A percentile compares a stretch with the other conserved stretches of the same genome.
Evolutionary conservation across 2,888 invertebrate genomes (phyloP).

Genomic region (Bombylius major): DNA sequence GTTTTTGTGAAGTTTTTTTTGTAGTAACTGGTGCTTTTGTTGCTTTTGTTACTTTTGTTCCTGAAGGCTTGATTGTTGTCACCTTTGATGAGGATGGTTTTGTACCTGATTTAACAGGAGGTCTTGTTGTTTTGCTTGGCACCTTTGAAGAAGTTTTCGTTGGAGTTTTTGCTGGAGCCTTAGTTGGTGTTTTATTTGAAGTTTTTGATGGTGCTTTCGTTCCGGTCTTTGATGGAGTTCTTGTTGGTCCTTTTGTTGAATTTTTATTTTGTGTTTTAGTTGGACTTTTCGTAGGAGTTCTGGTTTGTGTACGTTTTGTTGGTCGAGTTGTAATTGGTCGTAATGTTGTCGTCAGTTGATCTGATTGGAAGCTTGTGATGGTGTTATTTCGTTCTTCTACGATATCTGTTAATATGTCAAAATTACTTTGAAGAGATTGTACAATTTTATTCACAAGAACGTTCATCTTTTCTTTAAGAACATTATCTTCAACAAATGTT

Average conservation of each 20-base stretch:
- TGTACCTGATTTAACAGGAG: no score
- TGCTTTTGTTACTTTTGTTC: slow-evolving; percentile 23
- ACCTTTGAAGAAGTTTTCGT: slow-evolving; percentile 27
- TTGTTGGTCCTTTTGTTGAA: slow-evolving; percentile 12
- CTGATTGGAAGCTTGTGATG: slow-evolving; percentile 9
- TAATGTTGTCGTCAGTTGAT: slow-evolving; percentile 4
- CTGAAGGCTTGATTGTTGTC: slow-evolving; percentile 24
- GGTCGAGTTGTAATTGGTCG: slow-evolving; percentile 16
- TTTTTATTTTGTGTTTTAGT: slow-evolving; percentile 12
- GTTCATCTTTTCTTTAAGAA: slow-evolving; percentile 66
- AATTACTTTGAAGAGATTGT: slow-evolving; percentile 69
- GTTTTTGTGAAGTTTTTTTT: neutral
- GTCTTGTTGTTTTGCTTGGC: slow-evolving; percentile 10
- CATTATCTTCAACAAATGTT: slow-evolving; percentile 60
- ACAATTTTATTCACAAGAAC: slow-evolving; percentile 73
- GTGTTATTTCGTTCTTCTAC: slow-evolving; percentile 44
- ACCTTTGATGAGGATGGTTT: slow-evolving; percentile 1
- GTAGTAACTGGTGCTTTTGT: slow-evolving; percentile 19
- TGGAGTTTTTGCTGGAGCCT: slow-evolving; percentile 27
- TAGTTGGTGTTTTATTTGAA: slow-evolving; percentile 22
- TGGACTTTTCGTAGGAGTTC: slow-evolving; percentile 9
- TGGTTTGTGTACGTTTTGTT: slow-evolving; percentile 16
- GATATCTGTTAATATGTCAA: slow-evolving; percentile 66
- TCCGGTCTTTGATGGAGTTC: slow-evolving; percentile 5
- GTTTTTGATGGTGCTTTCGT: slow-evolving; percentile 14